These are phyloP conservation scores for Coturnix japonica DNA, from an alignment of 2,113 vertebrate genomes.

Conservation along the genomic window DNA sequence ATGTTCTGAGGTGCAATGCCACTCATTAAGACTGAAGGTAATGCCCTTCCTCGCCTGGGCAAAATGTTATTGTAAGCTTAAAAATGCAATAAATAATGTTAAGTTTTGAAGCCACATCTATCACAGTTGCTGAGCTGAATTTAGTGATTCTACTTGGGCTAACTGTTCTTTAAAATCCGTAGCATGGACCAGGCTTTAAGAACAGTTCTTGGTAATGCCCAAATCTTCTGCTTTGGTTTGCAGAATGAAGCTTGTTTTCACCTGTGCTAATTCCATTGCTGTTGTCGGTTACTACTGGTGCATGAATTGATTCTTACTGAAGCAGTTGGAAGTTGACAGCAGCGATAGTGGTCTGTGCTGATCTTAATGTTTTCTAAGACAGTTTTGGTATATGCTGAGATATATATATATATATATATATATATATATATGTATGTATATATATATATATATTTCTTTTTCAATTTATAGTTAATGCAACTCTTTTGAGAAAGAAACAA, in stretches of 20 bases:
- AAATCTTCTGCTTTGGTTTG: background rate
- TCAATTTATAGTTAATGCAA: background rate
- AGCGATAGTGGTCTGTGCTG: background rate
- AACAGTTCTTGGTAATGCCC: background rate
- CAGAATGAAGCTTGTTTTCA: background rate
- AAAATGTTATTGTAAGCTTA: background rate
- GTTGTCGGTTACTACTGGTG: background rate
- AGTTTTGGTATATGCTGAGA: background rate
- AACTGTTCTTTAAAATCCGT: background rate
- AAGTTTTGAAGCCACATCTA: background rate
- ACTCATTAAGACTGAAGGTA: background rate
- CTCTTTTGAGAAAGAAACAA: background rate
- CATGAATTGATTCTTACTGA: background rate
- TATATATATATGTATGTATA: too few relatives aligned
- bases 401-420: too few relatives aligned
- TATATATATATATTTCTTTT: too few relatives aligned
- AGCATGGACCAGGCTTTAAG: background rate
- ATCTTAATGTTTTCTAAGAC: background rate
- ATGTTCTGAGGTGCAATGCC: background rate
- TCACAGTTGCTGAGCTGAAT: background rate
- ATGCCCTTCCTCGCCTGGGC: background rate
- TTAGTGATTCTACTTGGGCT: background rate
- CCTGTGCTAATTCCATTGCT: background rate
- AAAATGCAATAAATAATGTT: background rate
- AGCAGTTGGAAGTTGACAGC: background rate